Evolutionary conservation across 2,113 vertebrate genomes (phyloP), one percentile per base, ranked within the genome.

Genomic region (Oostethus manadensis): DNA sequence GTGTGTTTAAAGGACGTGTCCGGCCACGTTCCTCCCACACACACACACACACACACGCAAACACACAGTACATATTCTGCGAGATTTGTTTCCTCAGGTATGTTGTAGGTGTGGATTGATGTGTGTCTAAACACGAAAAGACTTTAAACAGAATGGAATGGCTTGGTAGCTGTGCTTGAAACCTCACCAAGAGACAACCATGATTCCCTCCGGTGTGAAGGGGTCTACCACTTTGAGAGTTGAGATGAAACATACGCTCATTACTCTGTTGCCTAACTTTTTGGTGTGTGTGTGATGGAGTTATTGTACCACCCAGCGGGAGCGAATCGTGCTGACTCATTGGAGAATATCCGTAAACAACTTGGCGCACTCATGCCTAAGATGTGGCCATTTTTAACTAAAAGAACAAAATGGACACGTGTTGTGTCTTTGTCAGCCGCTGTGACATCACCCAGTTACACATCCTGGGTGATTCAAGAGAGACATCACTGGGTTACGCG

Each of bases 41-140:
- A 84, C 80, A 79, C 85, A 78, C 55, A 23, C 20, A 38, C 55
- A 26, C 21, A 23, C 22, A 51, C 21, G 7, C 46, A 48, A 17
- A 48, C 84, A 84, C 82, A 81, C 83, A 80, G 67, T 51, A 68
- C 86, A 80, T 83, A 88, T 85, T 79, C 82, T 71, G 69, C 79
- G 78, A 80, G 85, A 84, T 88, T 90, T 89, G 87, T 86, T 88
- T 89, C 83, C 87, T 88, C 81, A 88, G 90, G 90, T 91, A 90
- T 91, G 90, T 81, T 81, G 89, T 90, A 90, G 89, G 90, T 88
- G 89, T 89, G 89, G 84, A 89, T 87, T 88, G 85, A 89, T 88
- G 87, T 89, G 85, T 87, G 88, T 87, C 87, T 89, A 87, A 89
- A 90, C 86, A 88, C 79, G 85, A 89, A 90, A 86, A 75, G 77